A percentile compares a stretch with the other conserved stretches of the same genome.
Conservation (phyloP, 2,888 invertebrate genomes). For the Cephonodes hylas region DNA sequence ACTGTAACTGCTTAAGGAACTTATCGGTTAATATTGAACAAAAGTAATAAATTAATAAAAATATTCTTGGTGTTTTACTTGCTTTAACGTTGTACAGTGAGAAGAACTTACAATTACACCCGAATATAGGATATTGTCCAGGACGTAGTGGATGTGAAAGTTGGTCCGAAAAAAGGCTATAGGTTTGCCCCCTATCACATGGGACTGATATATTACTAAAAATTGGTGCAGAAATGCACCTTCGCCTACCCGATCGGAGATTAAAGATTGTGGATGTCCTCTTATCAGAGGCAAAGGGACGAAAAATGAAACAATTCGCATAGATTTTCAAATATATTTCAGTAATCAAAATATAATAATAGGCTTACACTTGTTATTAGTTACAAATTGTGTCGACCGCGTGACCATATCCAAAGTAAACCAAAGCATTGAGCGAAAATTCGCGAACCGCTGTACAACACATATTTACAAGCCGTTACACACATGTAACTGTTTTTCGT, state of each 20-base stretch:
- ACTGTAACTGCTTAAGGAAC: conserved; percentile 74
- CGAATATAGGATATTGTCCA: no score
- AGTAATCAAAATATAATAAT: conserved; percentile 82
- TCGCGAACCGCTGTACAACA: conserved; percentile 33
- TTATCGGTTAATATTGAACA: conserved; percentile 75
- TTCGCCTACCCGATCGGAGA: not conserved
- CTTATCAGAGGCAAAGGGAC: not conserved
- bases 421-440: conserved; percentile 27
- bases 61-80: conserved; percentile 27
- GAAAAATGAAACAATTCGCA: conserved; percentile 24
- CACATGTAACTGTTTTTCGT: conserved; percentile 52
- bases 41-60: conserved; percentile 62
- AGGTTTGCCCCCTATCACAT: no score
- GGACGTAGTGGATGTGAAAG: no score
- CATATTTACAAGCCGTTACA: conserved; percentile 55
- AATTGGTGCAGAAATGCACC: no score
- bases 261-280: no score
- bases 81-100: not conserved
- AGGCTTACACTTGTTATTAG: conserved; percentile 77
- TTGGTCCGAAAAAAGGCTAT: no score
- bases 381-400: conserved; percentile 72
- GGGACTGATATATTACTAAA: no score
- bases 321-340: conserved; percentile 79
- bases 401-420: conserved; percentile 53
- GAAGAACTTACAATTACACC: no score